phyloP scores from a whole-genome alignment of 2,113 vertebrate species.

The Ctenomys sociabilis region DNA sequence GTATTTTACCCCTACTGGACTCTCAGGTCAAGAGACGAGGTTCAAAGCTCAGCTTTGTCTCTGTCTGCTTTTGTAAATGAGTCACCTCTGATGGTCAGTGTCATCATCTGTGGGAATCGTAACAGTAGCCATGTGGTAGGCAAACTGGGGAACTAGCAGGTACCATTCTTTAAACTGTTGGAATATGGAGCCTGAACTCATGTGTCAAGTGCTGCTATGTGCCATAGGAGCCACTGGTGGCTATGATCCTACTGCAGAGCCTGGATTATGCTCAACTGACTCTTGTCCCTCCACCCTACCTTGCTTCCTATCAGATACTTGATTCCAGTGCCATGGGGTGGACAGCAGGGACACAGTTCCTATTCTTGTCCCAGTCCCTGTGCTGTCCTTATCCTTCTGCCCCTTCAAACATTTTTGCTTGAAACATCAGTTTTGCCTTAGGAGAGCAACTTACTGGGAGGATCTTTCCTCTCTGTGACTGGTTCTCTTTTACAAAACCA shows the following conservation, averaged over 20 bases:
- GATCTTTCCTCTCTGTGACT: background rate
- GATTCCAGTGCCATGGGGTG: background rate
- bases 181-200: background rate
- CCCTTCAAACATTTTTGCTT: background rate
- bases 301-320: background rate
- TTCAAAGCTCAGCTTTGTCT: background rate
- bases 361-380: background rate
- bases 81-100: background rate
- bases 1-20: too few relatives aligned
- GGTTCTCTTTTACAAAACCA: background rate
- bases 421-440: background rate
- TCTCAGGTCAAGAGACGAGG: background rate
- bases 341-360: background rate
- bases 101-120: background rate
- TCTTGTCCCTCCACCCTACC: too few relatives aligned
- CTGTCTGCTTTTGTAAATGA: background rate
- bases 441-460: too few relatives aligned
- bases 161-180: too few relatives aligned
- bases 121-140: background rate
- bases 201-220: accelerated
- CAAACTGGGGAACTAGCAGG: background rate
- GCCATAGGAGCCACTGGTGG: accelerated
- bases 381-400: background rate
- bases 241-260: background rate
- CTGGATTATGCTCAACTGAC: too few relatives aligned